Evolutionary conservation across 2,113 vertebrate genomes (phyloP).

Genomic region (Osmerus eperlanus): DNA sequence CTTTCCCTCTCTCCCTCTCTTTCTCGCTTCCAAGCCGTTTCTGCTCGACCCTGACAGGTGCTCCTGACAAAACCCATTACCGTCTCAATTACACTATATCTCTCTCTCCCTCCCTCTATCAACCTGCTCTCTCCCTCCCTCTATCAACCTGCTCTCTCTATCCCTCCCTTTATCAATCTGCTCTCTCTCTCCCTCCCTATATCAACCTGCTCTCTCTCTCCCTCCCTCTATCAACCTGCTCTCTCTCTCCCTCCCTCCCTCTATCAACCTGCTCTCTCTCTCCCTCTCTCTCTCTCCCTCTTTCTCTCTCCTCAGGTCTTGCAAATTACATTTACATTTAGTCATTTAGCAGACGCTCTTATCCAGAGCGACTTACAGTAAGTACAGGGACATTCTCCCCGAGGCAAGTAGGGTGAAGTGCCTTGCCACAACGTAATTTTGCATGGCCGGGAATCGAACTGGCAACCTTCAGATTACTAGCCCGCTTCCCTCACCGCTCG

Average conservation of each 20-base stretch:
- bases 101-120: conserved; percentile 22
- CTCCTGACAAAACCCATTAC: conserved; percentile 74
- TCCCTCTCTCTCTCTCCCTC: conserved; percentile 8
- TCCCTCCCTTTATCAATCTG: background rate
- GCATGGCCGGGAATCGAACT: no score
- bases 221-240: conserved; percentile 30
- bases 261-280: no score
- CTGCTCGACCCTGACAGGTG: conserved; percentile 67
- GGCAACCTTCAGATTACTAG: no score
- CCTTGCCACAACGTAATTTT: no score
- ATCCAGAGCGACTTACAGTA: no score
- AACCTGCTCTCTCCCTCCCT: conserved; percentile 15
- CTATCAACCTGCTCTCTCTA: conserved; percentile 24
- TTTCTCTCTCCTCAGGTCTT: background rate
- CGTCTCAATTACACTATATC: conserved; percentile 64
- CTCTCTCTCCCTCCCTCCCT: conserved; percentile 24
- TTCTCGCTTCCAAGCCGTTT: conserved; percentile 37
- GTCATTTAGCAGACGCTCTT: no score
- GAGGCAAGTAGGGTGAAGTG: no score
- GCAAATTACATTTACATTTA: no score
- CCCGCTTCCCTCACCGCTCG: no score
- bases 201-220: conserved; percentile 5
- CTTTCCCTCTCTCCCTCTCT: conserved; percentile 42
- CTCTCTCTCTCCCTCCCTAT: conserved; percentile 11
- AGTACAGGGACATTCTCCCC: no score